Conservation (phyloP, 2,113 vertebrate species). For the Cisticola juncidis region DNA sequence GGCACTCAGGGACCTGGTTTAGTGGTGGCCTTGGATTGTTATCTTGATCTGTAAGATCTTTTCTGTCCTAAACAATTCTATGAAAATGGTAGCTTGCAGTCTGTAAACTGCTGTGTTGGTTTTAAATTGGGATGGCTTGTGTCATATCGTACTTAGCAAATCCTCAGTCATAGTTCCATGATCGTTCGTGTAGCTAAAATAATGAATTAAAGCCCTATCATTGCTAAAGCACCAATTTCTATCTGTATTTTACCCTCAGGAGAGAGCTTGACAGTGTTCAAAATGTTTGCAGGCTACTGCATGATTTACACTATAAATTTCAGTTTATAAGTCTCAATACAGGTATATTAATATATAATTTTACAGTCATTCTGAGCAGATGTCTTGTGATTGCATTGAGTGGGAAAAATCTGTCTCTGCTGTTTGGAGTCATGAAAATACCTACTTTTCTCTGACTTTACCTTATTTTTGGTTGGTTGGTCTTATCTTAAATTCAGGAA, state of each 20-base stretch:
- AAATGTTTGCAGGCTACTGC: not conserved
- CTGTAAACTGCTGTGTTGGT: not conserved
- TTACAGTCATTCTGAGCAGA: not conserved
- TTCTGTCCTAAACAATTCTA: not conserved
- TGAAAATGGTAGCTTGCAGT: not conserved
- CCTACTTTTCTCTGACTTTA: not conserved
- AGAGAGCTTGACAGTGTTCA: not conserved
- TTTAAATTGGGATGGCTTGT: slow-evolving; percentile 6
- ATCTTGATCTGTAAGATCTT: not conserved
- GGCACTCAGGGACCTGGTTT: not conserved
- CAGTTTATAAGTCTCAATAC: not conserved
- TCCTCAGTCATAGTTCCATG: not conserved
- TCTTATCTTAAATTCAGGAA: not conserved
- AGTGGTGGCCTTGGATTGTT: not conserved
- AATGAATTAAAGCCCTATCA: not conserved
- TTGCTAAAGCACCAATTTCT: not conserved
- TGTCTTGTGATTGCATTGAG: not conserved
- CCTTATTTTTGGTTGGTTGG: not conserved
- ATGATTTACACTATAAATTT: not conserved
- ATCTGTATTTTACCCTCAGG: not conserved
- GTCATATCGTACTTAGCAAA: not conserved
- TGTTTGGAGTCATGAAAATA: not conserved
- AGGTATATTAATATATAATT: not conserved
- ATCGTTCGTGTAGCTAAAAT: slow-evolving; percentile 18
- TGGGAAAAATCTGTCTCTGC: not conserved